phyloP scores from a whole-genome alignment of 2,113 vertebrate genomes.

The Crotalus helleri region DNA sequence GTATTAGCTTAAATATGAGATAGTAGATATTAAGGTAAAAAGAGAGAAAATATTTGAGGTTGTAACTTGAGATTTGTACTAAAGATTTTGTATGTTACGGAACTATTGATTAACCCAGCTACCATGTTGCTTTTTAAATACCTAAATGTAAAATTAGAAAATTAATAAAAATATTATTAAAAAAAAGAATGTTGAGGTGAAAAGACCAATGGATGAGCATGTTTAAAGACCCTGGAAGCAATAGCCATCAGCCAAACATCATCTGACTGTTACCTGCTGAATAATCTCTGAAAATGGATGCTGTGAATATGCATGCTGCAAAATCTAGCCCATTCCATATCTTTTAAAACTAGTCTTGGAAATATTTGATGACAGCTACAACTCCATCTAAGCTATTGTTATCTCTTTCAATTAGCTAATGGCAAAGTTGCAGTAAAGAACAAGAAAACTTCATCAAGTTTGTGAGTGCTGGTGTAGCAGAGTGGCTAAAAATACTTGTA shows the following conservation, averaged over 20 bases:
- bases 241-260: background rate
- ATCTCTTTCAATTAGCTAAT: background rate
- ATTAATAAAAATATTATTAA: too few relatives aligned
- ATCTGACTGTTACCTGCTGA: background rate
- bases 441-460: background rate
- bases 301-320: background rate
- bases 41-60: too few relatives aligned
- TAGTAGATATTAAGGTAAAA: too few relatives aligned
- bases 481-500: background rate
- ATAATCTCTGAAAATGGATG: background rate
- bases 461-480: background rate
- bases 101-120: too few relatives aligned
- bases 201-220: background rate
- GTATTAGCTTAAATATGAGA: too few relatives aligned
- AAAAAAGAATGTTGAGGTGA: background rate
- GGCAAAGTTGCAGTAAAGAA: background rate
- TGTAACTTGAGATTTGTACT: too few relatives aligned
- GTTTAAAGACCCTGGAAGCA: background rate
- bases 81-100: too few relatives aligned
- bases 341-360: background rate
- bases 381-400: background rate
- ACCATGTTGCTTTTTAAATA: too few relatives aligned
- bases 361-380: background rate
- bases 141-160: too few relatives aligned
- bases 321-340: background rate